Evolutionary conservation across 2,888 invertebrate species (phyloP).

Genomic region (Dynastes tityus): DNA sequence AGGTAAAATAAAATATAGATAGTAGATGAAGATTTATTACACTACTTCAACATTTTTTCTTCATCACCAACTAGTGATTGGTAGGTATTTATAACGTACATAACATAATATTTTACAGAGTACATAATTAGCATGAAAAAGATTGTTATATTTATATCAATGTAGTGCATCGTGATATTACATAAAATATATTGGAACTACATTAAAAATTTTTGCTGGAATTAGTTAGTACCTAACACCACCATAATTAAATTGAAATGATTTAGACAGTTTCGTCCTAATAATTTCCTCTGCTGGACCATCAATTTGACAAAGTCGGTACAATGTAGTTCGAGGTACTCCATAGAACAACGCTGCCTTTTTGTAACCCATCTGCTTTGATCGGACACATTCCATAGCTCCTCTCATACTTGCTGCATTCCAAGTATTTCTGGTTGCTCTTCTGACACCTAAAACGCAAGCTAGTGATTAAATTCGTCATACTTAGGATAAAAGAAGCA

Average conservation of each 20-base stretch:
- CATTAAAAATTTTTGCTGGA: background rate
- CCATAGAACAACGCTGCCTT: slow-evolving; percentile 15
- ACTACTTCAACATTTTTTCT: too few species aligned
- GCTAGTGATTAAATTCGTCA: background rate
- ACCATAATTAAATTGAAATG: slow-evolving; percentile 10
- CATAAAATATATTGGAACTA: background rate
- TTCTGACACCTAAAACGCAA: slow-evolving; percentile 20
- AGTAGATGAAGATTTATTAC: too few species aligned
- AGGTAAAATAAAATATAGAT: too few species aligned
- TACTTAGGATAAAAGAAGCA: background rate
- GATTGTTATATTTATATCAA: too few species aligned
- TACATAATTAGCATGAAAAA: too few species aligned
- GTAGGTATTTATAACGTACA: too few species aligned
- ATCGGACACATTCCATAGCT: slow-evolving; percentile 36
- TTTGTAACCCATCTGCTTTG: slow-evolving; percentile 38
- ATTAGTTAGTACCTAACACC: background rate
- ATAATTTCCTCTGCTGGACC: slow-evolving; percentile 22
- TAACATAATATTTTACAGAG: too few species aligned
- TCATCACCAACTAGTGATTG: too few species aligned
- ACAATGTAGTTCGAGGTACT: slow-evolving; percentile 38
- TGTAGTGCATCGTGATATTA: too few species aligned
- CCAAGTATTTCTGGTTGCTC: slow-evolving; percentile 26
- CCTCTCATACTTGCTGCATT: slow-evolving; percentile 30
- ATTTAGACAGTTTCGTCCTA: slow-evolving; percentile 38
- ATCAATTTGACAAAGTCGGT: slow-evolving; percentile 23